phyloP scores from a whole-genome alignment of 2,797 vertebrate genomes.

The Acrossocheilus wenchowensis region DNA sequence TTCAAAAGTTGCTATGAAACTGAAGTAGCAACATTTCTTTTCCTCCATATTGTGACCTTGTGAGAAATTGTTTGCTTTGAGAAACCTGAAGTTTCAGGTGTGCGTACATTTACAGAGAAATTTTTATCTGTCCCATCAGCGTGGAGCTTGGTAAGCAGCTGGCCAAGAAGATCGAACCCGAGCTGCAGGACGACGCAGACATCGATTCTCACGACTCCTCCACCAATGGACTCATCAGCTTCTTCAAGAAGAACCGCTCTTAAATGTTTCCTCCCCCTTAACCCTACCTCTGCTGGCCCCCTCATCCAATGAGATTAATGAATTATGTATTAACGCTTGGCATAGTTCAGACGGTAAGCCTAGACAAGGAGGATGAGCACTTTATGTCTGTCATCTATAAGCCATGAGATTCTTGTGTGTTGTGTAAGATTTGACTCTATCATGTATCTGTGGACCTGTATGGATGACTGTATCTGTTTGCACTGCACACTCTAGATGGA shows the following conservation, averaged over 20 bases:
- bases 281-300: slow-evolving; percentile 13
- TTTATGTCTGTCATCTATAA: slow-evolving; percentile 62
- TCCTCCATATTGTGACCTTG: not conserved
- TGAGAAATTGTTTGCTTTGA: not conserved
- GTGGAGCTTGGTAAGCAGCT: slow-evolving; percentile 97
- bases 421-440: slow-evolving; percentile 56
- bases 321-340: slow-evolving; percentile 35
- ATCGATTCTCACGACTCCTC: slow-evolving; percentile 93
- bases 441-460: slow-evolving; percentile 52
- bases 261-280: slow-evolving; percentile 63
- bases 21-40: too few species aligned
- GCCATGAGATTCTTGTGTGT: slow-evolving; percentile 53
- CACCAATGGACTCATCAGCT: slow-evolving; percentile 94
- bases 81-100: not conserved
- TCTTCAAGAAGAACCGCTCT: slow-evolving; percentile 92
- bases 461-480: slow-evolving; percentile 34
- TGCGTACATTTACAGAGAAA: not conserved
- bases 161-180: slow-evolving; percentile 96
- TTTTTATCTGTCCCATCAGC: slow-evolving; percentile 68
- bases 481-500: slow-evolving; percentile 54
- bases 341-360: slow-evolving; percentile 42
- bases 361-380: slow-evolving; percentile 60
- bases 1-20: not conserved
- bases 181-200: slow-evolving; percentile 83
- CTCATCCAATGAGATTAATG: slow-evolving; percentile 15